Base-by-base conservation (phyloP, 2,797 vertebrate genomes). In the Bradypodion ventrale region DNA sequence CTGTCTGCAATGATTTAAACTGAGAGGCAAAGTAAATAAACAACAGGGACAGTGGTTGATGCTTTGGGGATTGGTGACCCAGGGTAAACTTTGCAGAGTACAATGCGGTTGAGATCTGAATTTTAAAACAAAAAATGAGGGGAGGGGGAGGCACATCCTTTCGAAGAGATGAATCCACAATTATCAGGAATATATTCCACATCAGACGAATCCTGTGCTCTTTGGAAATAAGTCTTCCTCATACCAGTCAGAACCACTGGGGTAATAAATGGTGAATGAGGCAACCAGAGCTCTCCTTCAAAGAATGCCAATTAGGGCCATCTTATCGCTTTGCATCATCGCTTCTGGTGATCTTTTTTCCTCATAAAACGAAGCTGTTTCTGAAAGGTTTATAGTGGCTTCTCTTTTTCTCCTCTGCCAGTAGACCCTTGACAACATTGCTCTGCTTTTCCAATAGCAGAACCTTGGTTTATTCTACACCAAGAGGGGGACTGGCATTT, bases 241-340 rank as follows among this genome's bases (percentile, higher is more conserved):
- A 19, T 79, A 62, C 29, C 82, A 77, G 78, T 52, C 80, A 75
- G 83, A 87, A 65, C 3, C 1, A 12, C 44, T 85, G 78, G 59
- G 59, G 44, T 77, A 88, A 90, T 89, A 77, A 85, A 73, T 66
- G 79, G 42, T 15, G 27, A 78, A 75, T 72, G 87, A 70, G 29
- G 89, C 40, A 83, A 87, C 78, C 89, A 84, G 87, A 89, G 87
- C 76, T 84, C 35, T 59, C 37, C 0, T 78, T 81, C 88, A 60
- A 92, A 89, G 92, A 93, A 93, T 90, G 93, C 83, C 84, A 87
- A 92, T 84, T n/a, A 89, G 77, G 87, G 84, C 87, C 65, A 7
- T 44, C 89, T 92, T 92, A 93, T 90, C 93, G 92, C 83, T 86
- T 82, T 88, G 91, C 87, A 87, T 93, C 91, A 93, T 93, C 92